Evolutionary conservation across 1,140 invertebrate species (phyloP), one percentile per base, ranked within the genome.

Genomic region (Phortica variegata): DNA sequence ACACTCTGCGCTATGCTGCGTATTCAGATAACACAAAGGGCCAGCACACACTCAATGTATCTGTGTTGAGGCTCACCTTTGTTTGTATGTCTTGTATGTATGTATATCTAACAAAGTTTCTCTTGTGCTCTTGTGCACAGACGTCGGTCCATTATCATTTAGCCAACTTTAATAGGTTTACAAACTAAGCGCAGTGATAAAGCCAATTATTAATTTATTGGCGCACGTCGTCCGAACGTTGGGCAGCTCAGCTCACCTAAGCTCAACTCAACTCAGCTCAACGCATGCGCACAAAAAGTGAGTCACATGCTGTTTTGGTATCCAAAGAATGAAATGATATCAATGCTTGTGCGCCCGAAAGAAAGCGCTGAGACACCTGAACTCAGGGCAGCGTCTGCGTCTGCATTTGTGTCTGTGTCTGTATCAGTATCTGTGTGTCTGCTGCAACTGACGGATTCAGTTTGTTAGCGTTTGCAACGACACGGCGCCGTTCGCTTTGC

Each of bases 131-230:
- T n/a, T n/a, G n/a, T n/a, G n/a, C n/a, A 12, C 16, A 26, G 26
- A 9, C n/a, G 26, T 29, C 12, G 8, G 6, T 13, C 13, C 32
- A n/a, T n/a, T 15, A n/a, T 34, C 32, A 34, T n/a, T 34, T 34
- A n/a, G 6, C 15, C 12, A 16, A 38, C 36, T 23, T 32, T 29
- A 39, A 48, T 57, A 54, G 33, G 42, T 43, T 53, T 49, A 53
- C 52, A 65, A 58, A 49, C 49, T 37, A 32, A 26, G 23, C 34
- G 17, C 31, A 40, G 46, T 42, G 63, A 66, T 68, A 68, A 68
- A 49, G 54, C 51, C 60, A 66, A 68, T 66, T 66, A 66, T 66
- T 62, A 68, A 66, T 65, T 65, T 63, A 26, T 26, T 26, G 10
- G 10, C 23, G 23, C 23, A 10, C 23, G 23, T 26, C 23, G 23